Percentiles rank a stretch among this genome's conserved stretches.
Evolutionary conservation across 2,113 vertebrate species (phyloP).

Genomic region (Pimephales promelas): DNA sequence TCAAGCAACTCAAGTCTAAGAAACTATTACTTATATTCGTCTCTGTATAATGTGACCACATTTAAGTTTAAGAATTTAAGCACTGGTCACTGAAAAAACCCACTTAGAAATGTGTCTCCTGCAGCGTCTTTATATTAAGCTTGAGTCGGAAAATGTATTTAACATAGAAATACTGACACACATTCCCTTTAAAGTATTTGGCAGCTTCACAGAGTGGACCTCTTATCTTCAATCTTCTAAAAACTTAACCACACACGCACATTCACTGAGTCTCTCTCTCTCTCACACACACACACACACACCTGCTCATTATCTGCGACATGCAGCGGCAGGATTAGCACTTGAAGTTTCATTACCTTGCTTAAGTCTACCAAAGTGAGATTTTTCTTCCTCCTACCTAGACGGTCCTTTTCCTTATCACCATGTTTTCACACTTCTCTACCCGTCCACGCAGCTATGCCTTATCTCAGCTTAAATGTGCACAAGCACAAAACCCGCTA

Average conservation of each 20-base stretch:
- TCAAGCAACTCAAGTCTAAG: background rate
- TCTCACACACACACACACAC: background rate
- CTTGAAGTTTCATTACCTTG: slow-evolving; percentile 48
- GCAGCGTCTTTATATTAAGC: background rate
- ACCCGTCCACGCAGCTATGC: slow-evolving; percentile 18
- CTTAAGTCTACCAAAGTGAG: slow-evolving; percentile 40
- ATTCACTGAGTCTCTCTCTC: background rate
- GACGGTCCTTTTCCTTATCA: slow-evolving; percentile 47
- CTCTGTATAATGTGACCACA: background rate
- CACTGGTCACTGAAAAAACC: background rate
- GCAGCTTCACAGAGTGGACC: slow-evolving; percentile 14
- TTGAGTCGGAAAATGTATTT: background rate
- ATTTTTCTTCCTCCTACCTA: slow-evolving; percentile 35
- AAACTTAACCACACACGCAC: background rate
- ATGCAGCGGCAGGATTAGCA: slow-evolving; percentile 51
- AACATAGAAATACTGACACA: background rate
- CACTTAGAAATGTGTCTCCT: background rate
- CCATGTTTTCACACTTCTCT: slow-evolving; percentile 43
- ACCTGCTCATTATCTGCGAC: slow-evolving; percentile 42
- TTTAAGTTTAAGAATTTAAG: background rate
- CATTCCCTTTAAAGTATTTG: background rate
- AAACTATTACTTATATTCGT: background rate
- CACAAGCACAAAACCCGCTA: background rate
- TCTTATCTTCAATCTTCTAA: slow-evolving; percentile 21
- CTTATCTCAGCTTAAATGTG: slow-evolving; percentile 45